Evolutionary conservation across 1,140 invertebrate genomes (phyloP).

Genomic region (Cyphomyrmex costatus): DNA sequence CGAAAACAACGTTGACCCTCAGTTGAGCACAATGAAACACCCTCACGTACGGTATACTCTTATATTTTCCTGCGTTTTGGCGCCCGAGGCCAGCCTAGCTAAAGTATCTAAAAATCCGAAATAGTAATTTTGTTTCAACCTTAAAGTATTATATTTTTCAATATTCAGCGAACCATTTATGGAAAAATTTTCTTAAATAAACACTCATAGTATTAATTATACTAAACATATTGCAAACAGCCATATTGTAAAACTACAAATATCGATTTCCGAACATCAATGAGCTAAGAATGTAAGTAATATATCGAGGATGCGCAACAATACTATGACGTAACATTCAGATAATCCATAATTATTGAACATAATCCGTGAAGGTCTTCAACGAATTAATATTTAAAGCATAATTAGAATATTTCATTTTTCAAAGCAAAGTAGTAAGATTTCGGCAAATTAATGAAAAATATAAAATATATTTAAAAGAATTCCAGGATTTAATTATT

Average conservation of each 20-base stretch:
- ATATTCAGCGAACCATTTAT: constrained; percentile 9
- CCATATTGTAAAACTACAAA: background rate
- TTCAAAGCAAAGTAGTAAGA: background rate
- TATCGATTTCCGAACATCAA: background rate
- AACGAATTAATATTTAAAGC: background rate
- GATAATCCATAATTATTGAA: background rate
- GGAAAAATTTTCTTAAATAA: background rate
- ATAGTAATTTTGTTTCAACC: constrained; percentile 27
- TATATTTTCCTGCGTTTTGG: constrained; percentile 43
- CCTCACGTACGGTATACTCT: constrained; percentile 26
- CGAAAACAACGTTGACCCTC: constrained; percentile 59
- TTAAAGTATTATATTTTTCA: constrained; percentile 38
- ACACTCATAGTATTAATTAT: background rate
- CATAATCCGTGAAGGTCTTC: background rate
- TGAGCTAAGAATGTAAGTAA: constrained; percentile 33
- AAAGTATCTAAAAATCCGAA: constrained; percentile 26
- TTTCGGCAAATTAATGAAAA: background rate
- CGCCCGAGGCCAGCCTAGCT: background rate
- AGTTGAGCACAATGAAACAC: constrained; percentile 36
- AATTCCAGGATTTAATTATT: constrained; percentile 14
- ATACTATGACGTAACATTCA: background rate
- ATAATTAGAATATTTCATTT: background rate
- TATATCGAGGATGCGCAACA: background rate
- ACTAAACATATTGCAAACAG: too few relatives aligned
- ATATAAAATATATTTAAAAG: background rate